Evolutionary conservation across 2,888 invertebrate genomes (phyloP).

Genomic region (Peribatodes rhomboidaria): DNA sequence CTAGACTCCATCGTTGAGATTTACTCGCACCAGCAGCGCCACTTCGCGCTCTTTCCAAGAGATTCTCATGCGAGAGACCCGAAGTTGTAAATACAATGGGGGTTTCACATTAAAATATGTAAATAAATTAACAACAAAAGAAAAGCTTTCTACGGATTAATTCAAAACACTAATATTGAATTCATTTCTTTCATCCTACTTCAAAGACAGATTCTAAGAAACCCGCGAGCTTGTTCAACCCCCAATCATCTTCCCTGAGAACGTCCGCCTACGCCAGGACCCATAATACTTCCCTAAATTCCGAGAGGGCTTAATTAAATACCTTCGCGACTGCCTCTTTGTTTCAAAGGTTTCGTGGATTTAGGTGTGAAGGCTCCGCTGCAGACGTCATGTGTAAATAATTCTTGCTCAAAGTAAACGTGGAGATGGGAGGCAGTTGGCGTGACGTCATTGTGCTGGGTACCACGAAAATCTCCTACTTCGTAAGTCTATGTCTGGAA

Average conservation of each 20-base stretch:
- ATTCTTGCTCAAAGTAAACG: constrained; percentile 12
- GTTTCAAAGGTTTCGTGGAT: constrained; percentile 43
- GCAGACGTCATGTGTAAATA: constrained; percentile 33
- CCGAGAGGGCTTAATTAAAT: constrained; percentile 57
- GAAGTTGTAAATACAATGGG: too few species aligned
- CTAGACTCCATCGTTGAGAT: too few species aligned
- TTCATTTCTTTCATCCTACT: neutral
- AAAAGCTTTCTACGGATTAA: neutral
- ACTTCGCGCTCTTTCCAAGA: too few species aligned
- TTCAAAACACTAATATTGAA: neutral
- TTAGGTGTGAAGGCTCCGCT: constrained; percentile 38
- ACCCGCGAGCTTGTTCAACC: neutral
- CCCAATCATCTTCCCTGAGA: constrained; percentile 3
- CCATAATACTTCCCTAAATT: constrained; percentile 45
- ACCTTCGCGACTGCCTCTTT: constrained; percentile 47
- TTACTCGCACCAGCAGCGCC: too few species aligned
- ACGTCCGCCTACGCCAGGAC: constrained; percentile 25
- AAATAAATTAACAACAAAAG: neutral
- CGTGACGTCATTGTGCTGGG: neutral
- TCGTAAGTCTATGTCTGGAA: too few species aligned
- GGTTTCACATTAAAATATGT: too few species aligned
- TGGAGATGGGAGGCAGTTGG: neutral
- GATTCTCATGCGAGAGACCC: too few species aligned
- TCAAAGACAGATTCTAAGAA: constrained; percentile 1
- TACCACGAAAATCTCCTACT: neutral